Evolutionary conservation across 2,888 invertebrate species (phyloP).

Genomic region (Ophion slaviceki): DNA sequence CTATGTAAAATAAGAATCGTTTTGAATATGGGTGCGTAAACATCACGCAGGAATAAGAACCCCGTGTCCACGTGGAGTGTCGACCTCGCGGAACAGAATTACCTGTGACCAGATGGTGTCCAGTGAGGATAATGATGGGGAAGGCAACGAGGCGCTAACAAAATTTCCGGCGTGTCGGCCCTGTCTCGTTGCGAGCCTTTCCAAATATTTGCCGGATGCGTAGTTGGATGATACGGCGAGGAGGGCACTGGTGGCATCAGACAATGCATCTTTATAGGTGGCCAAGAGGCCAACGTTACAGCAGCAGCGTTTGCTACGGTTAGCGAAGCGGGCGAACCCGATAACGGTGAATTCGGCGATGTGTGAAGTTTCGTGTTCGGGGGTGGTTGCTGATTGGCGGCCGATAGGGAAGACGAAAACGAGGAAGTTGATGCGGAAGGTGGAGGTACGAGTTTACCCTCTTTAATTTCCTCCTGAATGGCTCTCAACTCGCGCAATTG

Average conservation of each 20-base stretch:
- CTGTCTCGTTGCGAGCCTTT: slow-evolving; percentile 84
- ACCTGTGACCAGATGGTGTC: slow-evolving; percentile 79
- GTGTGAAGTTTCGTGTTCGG: slow-evolving; percentile 85
- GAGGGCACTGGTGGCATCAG: slow-evolving; percentile 78
- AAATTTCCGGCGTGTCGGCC: slow-evolving; percentile 91
- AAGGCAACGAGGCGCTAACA: slow-evolving; percentile 88
- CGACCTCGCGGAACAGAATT: slow-evolving; percentile 23
- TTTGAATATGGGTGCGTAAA: neutral
- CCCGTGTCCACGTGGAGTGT: neutral
- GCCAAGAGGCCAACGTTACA: slow-evolving; percentile 77
- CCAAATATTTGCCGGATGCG: slow-evolving; percentile 78
- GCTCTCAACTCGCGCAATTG: slow-evolving; percentile 92
- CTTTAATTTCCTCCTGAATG: slow-evolving; percentile 94
- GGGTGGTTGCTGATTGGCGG: slow-evolving; percentile 84
- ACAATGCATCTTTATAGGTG: slow-evolving; percentile 82
- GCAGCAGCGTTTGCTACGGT: slow-evolving; percentile 69
- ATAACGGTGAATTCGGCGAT: slow-evolving; percentile 78
- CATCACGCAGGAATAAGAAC: neutral
- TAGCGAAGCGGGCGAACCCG: slow-evolving; percentile 71
- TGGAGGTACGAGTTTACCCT: slow-evolving; percentile 89
- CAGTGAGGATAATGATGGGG: slow-evolving; percentile 80
- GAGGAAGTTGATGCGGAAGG: slow-evolving; percentile 85
- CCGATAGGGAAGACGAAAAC: slow-evolving; percentile 77
- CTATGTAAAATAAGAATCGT: neutral
- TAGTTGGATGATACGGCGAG: slow-evolving; percentile 76